Conservation (phyloP, 2,888 invertebrate genomes). For the Xestoiulus laeticollis region DNA sequence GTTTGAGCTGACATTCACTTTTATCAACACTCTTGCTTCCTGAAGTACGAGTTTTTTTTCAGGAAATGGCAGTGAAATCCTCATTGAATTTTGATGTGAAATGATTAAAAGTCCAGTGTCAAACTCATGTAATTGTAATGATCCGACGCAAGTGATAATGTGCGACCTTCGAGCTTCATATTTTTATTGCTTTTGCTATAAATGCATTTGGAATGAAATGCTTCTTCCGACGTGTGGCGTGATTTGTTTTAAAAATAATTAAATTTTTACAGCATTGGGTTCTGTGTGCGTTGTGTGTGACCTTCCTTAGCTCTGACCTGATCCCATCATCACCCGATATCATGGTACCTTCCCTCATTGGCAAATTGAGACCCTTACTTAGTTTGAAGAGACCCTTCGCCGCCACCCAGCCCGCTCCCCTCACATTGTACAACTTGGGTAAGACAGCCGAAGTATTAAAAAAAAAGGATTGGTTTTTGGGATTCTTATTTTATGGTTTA, state of each 20-base stretch:
- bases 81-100: neutral
- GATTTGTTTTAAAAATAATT: conserved; percentile 35
- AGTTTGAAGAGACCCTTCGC: conserved; percentile 18
- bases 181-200: conserved; percentile 14
- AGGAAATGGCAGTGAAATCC: neutral
- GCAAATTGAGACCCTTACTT: conserved; percentile 28
- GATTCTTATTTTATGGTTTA: neutral
- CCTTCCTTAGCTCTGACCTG: conserved; percentile 22
- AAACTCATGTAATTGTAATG: neutral
- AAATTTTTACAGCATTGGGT: neutral
- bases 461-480: neutral
- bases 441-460: neutral
- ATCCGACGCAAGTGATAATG: neutral
- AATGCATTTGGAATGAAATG: neutral
- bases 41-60: neutral
- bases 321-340: conserved; percentile 25
- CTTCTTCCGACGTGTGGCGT: neutral
- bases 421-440: conserved; percentile 2
- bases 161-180: neutral
- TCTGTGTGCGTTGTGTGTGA: conserved; percentile 18
- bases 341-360: conserved; percentile 34
- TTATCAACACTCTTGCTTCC: no score
- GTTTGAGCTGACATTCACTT: no score
- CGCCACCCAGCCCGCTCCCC: conserved; percentile 33
- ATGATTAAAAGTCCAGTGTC: neutral